Evolutionary conservation across 2,888 invertebrate genomes (phyloP).

Genomic region (Molanna angustata): DNA sequence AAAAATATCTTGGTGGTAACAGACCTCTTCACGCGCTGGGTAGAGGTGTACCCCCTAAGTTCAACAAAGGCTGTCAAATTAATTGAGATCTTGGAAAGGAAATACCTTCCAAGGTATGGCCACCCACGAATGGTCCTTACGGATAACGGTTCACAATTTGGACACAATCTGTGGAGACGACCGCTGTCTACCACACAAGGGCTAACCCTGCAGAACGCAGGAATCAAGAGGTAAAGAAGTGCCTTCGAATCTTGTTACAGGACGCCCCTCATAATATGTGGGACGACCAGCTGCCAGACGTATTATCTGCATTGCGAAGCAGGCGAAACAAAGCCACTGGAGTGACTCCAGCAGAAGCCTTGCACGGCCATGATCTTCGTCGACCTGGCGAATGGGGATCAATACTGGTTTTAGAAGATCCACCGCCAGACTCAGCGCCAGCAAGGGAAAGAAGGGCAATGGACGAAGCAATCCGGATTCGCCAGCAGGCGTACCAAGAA

Average conservation of each 20-base stretch:
- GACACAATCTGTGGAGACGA: conserved; percentile 17
- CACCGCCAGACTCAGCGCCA: no score
- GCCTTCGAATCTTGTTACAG: conserved; percentile 27
- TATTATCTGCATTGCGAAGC: not conserved
- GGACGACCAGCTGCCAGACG: not conserved
- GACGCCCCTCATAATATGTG: not conserved
- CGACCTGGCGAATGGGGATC: conserved; percentile 3
- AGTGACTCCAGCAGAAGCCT: conserved; percentile 1
- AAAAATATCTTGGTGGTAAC: no score
- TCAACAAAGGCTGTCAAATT: conserved; percentile 2
- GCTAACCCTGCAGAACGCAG: conserved; percentile 34
- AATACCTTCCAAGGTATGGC: not conserved
- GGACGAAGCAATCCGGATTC: not conserved
- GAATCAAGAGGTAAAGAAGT: conserved; percentile 34
- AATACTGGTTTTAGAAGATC: not conserved
- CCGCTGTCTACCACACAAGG: conserved; percentile 33
- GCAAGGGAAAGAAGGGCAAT: not conserved
- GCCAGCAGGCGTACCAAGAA: not conserved
- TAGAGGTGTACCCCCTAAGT: conserved; percentile 33
- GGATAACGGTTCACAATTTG: not conserved
- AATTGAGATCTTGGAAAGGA: not conserved
- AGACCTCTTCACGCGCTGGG: conserved; percentile 34
- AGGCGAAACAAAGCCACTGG: conserved; percentile 2
- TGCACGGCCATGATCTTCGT: not conserved
- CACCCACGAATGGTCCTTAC: not conserved